Percentiles rank a stretch among this genome's conserved stretches.
Evolutionary conservation across 2,797 vertebrate species (phyloP).

Genomic region (Gadopsis marmoratus): DNA sequence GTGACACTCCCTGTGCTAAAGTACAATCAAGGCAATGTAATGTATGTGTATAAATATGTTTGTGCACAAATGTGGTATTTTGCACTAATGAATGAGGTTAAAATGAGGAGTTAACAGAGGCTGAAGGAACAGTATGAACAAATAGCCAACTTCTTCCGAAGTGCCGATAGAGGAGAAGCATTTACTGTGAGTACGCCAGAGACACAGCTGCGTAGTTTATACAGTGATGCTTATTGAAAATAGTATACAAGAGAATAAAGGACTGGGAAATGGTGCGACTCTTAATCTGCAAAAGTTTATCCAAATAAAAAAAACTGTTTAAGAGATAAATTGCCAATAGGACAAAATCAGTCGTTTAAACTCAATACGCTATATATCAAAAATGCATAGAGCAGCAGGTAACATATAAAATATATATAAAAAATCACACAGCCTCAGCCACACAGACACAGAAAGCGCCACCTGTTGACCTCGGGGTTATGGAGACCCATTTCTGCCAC

Average conservation of each 20-base stretch:
- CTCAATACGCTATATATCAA: too few species aligned
- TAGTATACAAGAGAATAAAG: not conserved
- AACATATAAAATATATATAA: not conserved
- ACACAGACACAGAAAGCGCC: too few species aligned
- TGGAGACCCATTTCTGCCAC: too few species aligned
- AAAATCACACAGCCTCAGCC: too few species aligned
- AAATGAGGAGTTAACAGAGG: not conserved
- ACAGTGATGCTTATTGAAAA: not conserved
- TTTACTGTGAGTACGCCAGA: too few species aligned
- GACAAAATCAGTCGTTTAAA: too few species aligned
- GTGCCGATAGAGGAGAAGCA: too few species aligned
- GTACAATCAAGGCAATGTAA: not conserved
- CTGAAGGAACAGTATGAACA: not conserved
- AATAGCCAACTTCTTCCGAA: not conserved
- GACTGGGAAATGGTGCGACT: not conserved
- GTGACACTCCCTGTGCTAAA: conserved; percentile 14
- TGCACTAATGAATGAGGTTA: not conserved
- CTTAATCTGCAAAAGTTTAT: not conserved
- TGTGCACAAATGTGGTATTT: too few species aligned
- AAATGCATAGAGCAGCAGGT: too few species aligned
- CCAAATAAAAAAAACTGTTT: too few species aligned
- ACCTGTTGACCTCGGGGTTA: too few species aligned
- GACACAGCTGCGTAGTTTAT: not conserved
- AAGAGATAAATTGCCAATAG: not conserved
- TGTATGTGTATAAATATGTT: not conserved